phyloP scores from a whole-genome alignment of 2,888 invertebrate genomes.

The Bombylius discolor region DNA sequence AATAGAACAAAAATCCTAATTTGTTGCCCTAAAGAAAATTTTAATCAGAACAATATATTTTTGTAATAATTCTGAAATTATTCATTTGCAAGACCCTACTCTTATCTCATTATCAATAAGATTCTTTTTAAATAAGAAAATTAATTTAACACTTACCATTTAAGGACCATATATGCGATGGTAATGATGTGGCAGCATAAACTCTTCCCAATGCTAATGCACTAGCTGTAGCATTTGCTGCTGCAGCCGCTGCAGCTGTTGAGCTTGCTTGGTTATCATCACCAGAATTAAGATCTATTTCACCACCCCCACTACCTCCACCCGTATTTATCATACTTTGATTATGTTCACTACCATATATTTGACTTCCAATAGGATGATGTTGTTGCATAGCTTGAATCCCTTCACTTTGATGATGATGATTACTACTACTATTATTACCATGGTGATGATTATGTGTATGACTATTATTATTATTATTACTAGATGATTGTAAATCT shows the following conservation, averaged over 20 bases:
- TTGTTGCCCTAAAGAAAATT: too few relatives aligned
- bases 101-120: neutral
- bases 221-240: constrained; percentile 18
- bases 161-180: constrained; percentile 84
- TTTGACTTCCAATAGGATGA: too few relatives aligned
- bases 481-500: constrained; percentile 44
- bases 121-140: neutral
- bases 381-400: constrained; percentile 6
- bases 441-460: constrained; percentile 33
- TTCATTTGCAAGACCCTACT: neutral
- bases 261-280: constrained; percentile 34
- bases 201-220: constrained; percentile 57
- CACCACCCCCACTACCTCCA: too few relatives aligned
- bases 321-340: too few relatives aligned
- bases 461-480: constrained; percentile 14
- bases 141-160: constrained; percentile 57
- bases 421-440: constrained; percentile 20
- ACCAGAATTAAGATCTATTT: neutral
- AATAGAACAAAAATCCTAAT: too few relatives aligned
- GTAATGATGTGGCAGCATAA: constrained; percentile 78
- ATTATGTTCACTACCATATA: too few relatives aligned
- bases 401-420: constrained; percentile 38
- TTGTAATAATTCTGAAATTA: too few relatives aligned
- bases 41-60: too few relatives aligned
- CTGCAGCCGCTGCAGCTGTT: constrained; percentile 30